Percentiles rank a stretch among this genome's conserved stretches.
Conservation (phyloP, 2,888 invertebrate species). For the Cepaea hortensis region DNA sequence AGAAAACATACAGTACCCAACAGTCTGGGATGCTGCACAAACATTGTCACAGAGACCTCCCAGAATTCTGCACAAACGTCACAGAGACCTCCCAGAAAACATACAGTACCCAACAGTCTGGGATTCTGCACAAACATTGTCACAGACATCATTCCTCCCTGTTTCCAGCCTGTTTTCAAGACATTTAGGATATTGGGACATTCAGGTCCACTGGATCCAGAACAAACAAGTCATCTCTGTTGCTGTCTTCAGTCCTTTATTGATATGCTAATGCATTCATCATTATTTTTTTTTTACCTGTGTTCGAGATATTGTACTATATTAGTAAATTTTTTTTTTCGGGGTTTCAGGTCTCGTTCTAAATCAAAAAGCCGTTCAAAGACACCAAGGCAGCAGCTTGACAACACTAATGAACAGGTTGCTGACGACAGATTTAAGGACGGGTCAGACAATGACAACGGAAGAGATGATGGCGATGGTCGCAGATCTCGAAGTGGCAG, state of each 20-base stretch:
- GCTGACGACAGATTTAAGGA: not conserved
- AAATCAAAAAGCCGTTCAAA: conserved; percentile 33
- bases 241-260: not conserved
- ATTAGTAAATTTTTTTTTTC: not conserved
- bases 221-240: no score
- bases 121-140: no score
- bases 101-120: no score
- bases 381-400: conserved; percentile 13
- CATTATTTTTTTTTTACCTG: not conserved
- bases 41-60: no score
- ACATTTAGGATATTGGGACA: no score
- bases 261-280: not conserved
- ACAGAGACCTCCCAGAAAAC: no score
- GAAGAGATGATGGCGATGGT: not conserved
- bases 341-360: not conserved
- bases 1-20: no score
- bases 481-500: conserved; percentile 35
- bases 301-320: not conserved
- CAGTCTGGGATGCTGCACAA: no score
- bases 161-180: no score
- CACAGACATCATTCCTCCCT: no score
- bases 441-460: not conserved
- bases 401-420: conserved; percentile 6
- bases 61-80: no score
- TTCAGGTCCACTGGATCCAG: no score